A percentile compares a stretch with the other conserved stretches of the same genome.
Conservation (phyloP, 2,113 vertebrate genomes). For the Uropsilus gracilis region DNA sequence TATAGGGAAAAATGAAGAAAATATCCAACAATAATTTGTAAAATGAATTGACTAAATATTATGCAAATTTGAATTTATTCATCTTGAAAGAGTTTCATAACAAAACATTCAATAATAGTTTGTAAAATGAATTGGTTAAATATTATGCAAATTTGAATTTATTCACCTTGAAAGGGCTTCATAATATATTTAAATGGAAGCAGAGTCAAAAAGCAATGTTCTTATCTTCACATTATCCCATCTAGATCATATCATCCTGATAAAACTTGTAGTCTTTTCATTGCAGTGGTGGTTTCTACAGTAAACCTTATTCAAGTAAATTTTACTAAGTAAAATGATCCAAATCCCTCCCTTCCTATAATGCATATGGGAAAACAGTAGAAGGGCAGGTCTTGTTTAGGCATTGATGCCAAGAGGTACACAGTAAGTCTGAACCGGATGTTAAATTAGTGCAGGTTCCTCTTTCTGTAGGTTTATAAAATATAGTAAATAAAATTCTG, state of each 20-base stretch:
- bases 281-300: too few species aligned
- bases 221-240: too few species aligned
- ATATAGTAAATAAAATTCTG: neutral
- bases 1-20: too few species aligned
- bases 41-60: neutral
- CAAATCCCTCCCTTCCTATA: neutral
- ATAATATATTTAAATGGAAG: neutral
- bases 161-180: neutral
- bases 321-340: too few species aligned
- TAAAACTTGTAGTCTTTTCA: too few species aligned
- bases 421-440: neutral
- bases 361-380: neutral
- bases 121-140: neutral
- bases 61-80: neutral
- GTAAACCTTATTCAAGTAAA: too few species aligned
- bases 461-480: neutral
- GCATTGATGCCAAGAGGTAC: neutral
- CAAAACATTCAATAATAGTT: neutral
- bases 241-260: too few species aligned
- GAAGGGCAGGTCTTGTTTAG: neutral
- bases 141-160: neutral
- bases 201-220: neutral
- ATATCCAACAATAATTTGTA: neutral
- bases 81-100: neutral
- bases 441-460: neutral